Conservation (phyloP, 1,140 invertebrate species). For the Drosophila saltans region DNA sequence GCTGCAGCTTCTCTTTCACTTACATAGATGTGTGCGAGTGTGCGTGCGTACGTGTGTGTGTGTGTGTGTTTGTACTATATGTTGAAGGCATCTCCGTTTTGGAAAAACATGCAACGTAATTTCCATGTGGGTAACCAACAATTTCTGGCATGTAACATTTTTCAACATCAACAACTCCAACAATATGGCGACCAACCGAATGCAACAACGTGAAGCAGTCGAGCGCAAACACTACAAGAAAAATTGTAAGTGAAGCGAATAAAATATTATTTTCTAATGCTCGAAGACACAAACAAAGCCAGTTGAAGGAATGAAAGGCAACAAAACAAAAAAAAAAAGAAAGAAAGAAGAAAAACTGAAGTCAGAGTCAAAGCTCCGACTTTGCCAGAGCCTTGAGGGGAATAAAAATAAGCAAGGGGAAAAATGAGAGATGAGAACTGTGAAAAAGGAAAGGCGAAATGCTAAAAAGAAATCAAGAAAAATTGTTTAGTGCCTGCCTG, state of each 20-base stretch:
- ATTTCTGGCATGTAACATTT: slow-evolving; percentile 82
- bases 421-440: slow-evolving; percentile 39
- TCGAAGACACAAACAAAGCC: slow-evolving; percentile 57
- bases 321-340: neutral
- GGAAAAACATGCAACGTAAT: slow-evolving; percentile 77
- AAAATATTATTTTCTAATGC: slow-evolving; percentile 82
- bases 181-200: slow-evolving; percentile 65
- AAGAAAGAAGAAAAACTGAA: neutral
- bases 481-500: slow-evolving; percentile 64
- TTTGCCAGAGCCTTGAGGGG: neutral
- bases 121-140: slow-evolving; percentile 82
- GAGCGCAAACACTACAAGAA: slow-evolving; percentile 79
- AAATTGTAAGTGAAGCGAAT: slow-evolving; percentile 81
- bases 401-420: slow-evolving; percentile 17
- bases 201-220: slow-evolving; percentile 41
- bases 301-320: neutral
- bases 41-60: neutral
- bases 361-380: neutral
- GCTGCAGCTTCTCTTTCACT: neutral
- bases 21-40: neutral
- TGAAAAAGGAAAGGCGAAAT: slow-evolving; percentile 36
- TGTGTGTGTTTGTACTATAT: neutral
- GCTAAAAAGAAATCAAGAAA: slow-evolving; percentile 70
- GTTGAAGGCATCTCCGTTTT: neutral
- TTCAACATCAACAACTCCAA: slow-evolving; percentile 82